phyloP scores from a whole-genome alignment of 2,888 invertebrate genomes.

The Aphelenchoides bicaudatus region DNA sequence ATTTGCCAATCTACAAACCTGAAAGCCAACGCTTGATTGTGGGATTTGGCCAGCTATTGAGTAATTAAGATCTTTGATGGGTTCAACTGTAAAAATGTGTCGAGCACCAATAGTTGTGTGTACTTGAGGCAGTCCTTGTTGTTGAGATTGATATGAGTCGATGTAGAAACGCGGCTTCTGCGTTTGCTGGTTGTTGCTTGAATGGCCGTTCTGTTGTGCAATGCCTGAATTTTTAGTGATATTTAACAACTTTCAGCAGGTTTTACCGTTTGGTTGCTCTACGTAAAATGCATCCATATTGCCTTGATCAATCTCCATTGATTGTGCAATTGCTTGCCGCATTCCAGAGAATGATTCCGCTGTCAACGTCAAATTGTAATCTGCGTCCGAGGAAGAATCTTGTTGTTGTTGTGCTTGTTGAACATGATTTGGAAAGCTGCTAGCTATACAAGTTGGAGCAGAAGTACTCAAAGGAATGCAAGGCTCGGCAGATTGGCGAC shows the following conservation, averaged over 20 bases:
- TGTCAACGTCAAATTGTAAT: conserved; percentile 21
- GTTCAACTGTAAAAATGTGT: conserved; percentile 29
- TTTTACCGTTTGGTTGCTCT: conserved; percentile 2
- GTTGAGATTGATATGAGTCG: conserved; percentile 16
- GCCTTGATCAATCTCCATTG: conserved; percentile 32
- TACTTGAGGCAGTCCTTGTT: neutral
- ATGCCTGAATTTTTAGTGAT: too few relatives aligned
- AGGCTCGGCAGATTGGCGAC: conserved; percentile 20
- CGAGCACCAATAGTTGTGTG: conserved; percentile 1
- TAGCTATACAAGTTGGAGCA: conserved; percentile 5
- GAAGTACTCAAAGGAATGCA: conserved; percentile 13
- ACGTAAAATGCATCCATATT: conserved; percentile 28
- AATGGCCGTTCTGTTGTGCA: neutral
- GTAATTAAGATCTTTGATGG: conserved; percentile 25
- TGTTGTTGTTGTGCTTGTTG: conserved; percentile 4
- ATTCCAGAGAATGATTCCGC: conserved; percentile 32
- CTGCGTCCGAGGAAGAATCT: conserved; percentile 22
- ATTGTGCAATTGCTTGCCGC: conserved; percentile 31
- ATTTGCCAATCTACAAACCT: too few relatives aligned
- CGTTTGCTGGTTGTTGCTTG: neutral
- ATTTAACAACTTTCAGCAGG: neutral
- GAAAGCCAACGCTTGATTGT: too few relatives aligned
- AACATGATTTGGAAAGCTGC: neutral
- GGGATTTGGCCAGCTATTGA: neutral
- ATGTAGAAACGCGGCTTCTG: conserved; percentile 25